phyloP scores from a whole-genome alignment of 23 tunicate species.

The Styela clava region DNA sequence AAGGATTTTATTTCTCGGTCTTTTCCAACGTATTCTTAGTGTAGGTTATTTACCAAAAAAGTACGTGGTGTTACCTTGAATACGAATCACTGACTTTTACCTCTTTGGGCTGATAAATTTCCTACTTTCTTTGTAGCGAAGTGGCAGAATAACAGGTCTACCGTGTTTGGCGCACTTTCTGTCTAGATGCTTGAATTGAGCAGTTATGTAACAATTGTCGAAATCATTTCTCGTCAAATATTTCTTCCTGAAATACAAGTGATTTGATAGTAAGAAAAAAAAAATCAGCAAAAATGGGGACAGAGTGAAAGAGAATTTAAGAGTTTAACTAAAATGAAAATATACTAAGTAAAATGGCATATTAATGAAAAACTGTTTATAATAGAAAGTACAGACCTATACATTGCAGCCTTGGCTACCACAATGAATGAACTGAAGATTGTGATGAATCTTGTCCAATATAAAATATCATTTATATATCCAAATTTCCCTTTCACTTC shows the following conservation, averaged over 20 bases:
- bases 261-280: background rate
- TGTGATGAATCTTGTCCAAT: constrained; percentile 55
- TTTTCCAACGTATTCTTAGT: no score
- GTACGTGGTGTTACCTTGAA: no score
- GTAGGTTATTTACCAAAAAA: no score
- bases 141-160: constrained; percentile 38
- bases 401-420: constrained; percentile 50
- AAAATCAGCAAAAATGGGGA: background rate
- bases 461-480: constrained; percentile 35
- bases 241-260: constrained; percentile 25
- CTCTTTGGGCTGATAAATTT: constrained; percentile 51
- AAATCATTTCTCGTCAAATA: constrained; percentile 57
- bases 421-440: constrained; percentile 53
- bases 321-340: background rate
- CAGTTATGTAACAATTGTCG: constrained; percentile 78
- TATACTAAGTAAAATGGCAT: no score
- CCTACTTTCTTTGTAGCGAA: constrained; percentile 58
- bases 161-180: constrained; percentile 36
- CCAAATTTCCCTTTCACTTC: constrained; percentile 56
- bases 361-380: no score
- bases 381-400: no score
- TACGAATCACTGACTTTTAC: no score
- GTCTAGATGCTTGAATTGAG: constrained; percentile 50
- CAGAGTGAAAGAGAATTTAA: background rate
- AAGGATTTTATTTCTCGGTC: no score